Conservation (phyloP, 1,140 invertebrate genomes). For the Notospermus geniculatus region DNA sequence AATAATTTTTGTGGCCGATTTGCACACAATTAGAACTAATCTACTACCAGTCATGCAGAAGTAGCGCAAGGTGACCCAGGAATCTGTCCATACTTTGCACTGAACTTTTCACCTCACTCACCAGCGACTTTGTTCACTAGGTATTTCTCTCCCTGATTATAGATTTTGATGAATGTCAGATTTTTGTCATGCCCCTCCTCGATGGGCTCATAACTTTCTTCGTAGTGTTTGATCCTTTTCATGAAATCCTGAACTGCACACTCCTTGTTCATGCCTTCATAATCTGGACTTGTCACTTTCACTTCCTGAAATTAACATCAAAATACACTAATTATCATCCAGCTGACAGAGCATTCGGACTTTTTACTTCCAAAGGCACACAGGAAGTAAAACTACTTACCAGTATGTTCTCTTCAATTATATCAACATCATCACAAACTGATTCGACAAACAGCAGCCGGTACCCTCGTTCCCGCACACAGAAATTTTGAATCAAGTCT, state of each 20-base stretch:
- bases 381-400: conserved; percentile 57
- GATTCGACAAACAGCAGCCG: conserved; percentile 98
- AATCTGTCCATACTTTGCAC: no score
- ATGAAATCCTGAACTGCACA: conserved; percentile 92
- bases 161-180: conserved; percentile 93
- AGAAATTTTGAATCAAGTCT: conserved; percentile 75
- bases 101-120: conserved; percentile 20
- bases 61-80: no score
- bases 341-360: neutral
- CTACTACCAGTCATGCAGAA: no score
- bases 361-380: neutral
- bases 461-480: conserved; percentile 68
- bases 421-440: conserved; percentile 92
- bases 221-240: conserved; percentile 92
- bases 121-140: conserved; percentile 59
- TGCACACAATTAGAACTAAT: no score
- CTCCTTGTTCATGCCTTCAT: conserved; percentile 77
- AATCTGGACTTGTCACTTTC: conserved; percentile 98
- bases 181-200: conserved; percentile 70
- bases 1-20: no score
- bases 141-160: conserved; percentile 76
- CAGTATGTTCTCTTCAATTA: conserved; percentile 96
- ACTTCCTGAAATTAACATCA: conserved; percentile 73
- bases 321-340: neutral
- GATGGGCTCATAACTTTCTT: conserved; percentile 85